Evolutionary conservation across 2,113 vertebrate species (phyloP), one percentile per base, ranked within the genome.

Genomic region (Oplegnathus fasciatus): DNA sequence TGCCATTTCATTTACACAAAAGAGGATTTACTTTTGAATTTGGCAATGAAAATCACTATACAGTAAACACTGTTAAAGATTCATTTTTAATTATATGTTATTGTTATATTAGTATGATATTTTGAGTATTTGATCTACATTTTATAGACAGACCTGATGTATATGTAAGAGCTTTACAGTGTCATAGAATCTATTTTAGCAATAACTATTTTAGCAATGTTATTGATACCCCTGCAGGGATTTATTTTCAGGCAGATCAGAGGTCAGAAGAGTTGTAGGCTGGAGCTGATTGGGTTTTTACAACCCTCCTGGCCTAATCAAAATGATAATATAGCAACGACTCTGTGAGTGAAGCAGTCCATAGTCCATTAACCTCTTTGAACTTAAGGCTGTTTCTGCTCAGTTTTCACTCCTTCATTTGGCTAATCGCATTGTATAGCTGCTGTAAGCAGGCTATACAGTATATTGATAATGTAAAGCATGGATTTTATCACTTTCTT

Each of bases 311-410:
- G 60, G 50, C n/a, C 4, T 44, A 9, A 78, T 67, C 6, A 52
- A 78, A 84, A 78, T 40, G 28, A 40, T 37, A 37, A 50, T 67
- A 28, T 32, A 37, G 50, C 50, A 84, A 78, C 57, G 24, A 66
- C 61, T 74, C 24, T 62, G 44, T 55, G 14, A 84, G 20, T n/a
- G 11, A 57, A 46, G 8, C 9, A 18, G 32, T 52, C 50, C 5
- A n/a, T 46, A 37, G 37, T 73, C 40, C 30, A 80, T 85, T 75
- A 62, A 75, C 54, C 52, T 9, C 1, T 62, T 34, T 69, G 17
- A 71, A 64, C 57, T 32, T n/a, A 13, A 20, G 48, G 17, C 42
- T 82, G 24, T 57, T 77, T 70, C 62, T 30, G 57, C 48, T 66
- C 17, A 4, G 11, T 65, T 57, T 48, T 20, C 24, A 4, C 15